These are phyloP conservation scores for Folsomia candida DNA, from an alignment of 2,888 invertebrate genomes.

Conservation along the genomic window DNA sequence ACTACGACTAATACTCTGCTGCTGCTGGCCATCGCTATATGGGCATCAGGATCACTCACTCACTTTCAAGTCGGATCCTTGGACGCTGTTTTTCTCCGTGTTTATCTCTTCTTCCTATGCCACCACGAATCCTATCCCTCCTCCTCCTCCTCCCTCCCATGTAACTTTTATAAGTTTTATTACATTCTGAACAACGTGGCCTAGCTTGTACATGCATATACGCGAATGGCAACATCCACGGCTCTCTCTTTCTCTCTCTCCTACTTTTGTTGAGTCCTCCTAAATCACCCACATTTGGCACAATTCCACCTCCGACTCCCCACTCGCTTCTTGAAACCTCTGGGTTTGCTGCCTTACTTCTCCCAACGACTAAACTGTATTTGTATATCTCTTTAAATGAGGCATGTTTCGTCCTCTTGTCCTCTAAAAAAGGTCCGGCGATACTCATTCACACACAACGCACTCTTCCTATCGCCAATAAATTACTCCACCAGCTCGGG, in stretches of 20 bases:
- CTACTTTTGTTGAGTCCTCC: not conserved
- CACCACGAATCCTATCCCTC: not conserved
- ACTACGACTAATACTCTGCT: too few relatives aligned
- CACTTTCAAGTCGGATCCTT: too few relatives aligned
- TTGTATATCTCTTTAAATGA: conserved; percentile 4
- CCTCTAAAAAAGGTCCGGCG: not conserved
- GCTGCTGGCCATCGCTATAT: too few relatives aligned
- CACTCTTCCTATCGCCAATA: not conserved
- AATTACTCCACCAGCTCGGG: not conserved
- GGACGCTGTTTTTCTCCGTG: too few relatives aligned
- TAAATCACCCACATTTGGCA: conserved; percentile 21
- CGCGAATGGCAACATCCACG: too few relatives aligned
- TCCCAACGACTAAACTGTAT: conserved; percentile 3
- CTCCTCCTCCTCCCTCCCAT: too few relatives aligned
- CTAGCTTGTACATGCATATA: too few relatives aligned
- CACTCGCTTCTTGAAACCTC: not conserved
- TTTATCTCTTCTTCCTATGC: not conserved
- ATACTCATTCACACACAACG: not conserved
- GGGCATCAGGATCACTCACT: too few relatives aligned
- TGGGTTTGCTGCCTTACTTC: not conserved
- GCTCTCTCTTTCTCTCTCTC: not conserved
- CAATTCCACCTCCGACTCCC: conserved; percentile 12
- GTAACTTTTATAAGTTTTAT: not conserved
- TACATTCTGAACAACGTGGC: not conserved
- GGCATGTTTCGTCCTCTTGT: not conserved